Evolutionary conservation across 2,888 invertebrate species (phyloP).

Genomic region (Odontocolon sp.): DNA sequence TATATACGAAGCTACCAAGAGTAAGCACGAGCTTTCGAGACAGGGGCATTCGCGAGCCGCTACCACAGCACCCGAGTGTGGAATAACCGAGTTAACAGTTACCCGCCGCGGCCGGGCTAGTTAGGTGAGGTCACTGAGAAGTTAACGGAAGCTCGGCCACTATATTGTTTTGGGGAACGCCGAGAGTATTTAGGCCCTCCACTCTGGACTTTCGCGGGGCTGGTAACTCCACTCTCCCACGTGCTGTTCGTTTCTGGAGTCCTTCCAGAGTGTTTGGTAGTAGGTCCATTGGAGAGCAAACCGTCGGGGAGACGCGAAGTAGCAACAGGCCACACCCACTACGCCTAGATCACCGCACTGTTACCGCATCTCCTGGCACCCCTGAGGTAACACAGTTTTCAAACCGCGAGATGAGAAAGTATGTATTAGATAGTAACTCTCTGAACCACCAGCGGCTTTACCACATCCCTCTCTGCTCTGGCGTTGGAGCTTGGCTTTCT

Average conservation of each 20-base stretch:
- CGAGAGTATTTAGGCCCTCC: constrained; percentile 74
- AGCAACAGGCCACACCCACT: constrained; percentile 41
- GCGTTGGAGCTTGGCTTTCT: constrained; percentile 18
- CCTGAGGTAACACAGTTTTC: constrained; percentile 72
- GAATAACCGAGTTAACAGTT: constrained; percentile 76
- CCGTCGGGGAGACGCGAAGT: constrained; percentile 47
- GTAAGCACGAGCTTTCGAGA: constrained; percentile 56
- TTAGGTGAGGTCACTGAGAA: constrained; percentile 75
- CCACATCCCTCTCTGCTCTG: constrained; percentile 27
- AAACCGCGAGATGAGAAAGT: constrained; percentile 70
- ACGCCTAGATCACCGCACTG: constrained; percentile 43
- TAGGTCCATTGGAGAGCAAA: constrained; percentile 23
- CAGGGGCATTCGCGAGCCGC: constrained; percentile 28
- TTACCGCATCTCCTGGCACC: constrained; percentile 36
- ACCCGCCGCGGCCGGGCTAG: constrained; percentile 71
- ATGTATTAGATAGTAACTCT: constrained; percentile 61
- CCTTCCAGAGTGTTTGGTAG: constrained; percentile 20
- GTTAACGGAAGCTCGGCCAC: constrained; percentile 69
- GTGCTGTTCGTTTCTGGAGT: constrained; percentile 22
- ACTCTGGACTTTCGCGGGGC: constrained; percentile 58
- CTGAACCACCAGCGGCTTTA: constrained; percentile 62
- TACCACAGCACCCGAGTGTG: constrained; percentile 43
- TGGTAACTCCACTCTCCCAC: constrained; percentile 28
- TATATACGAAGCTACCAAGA: constrained; percentile 31
- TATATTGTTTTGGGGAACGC: constrained; percentile 76